Base-by-base conservation (phyloP, 2,888 invertebrate species). In the Hoplodrina ambigua region DNA sequence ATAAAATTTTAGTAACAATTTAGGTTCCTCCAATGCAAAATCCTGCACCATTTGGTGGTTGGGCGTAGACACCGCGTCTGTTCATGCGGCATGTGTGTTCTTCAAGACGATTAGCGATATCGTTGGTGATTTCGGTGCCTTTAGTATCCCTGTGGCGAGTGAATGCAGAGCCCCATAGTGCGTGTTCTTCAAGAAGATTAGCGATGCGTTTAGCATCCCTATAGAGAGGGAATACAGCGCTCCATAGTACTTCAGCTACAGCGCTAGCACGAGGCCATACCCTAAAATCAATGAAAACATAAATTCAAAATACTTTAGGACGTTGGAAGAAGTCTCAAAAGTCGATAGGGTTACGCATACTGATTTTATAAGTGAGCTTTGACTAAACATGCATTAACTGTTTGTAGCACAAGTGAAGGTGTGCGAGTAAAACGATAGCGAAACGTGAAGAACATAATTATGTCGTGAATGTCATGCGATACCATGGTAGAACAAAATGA, bases 31-130 rank as follows among this genome's bases (percentile, higher is more conserved):
- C 81, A 13, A 69, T 20, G 15, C 79, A 82, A 87, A 95, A 97
- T 44, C 97, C 97, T 0, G 98, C 97, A 0, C 97, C 97, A 86
- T 96, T 97, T 2, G 97, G 96, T 0, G 98, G 97, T 85, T 97
- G 96, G 0, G 97, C 97, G 2, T 92, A 94, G 64, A 97, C 96
- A 2, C 98, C 98, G 54, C 98, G 94, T 20, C 96, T 94, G 78
- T 97, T 96, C 96, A 98, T 96, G 59, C 98, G 94, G 88, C 98
- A 98, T 64, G 90, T 79, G 95, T 94, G 85, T 85, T 92, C 91
- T 83, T 93, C 89, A 6, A 91, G 72, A 4, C 93, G 88, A 85
- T 87, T 46, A 82, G 94, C 69, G 88, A 88, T 80, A 25, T 25
- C 25, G 25, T 25, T 25, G 25, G 25, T 2, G 25, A 25, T 1